These are phyloP conservation scores for Prunella fulvescens DNA, from an alignment of 2,113 vertebrate genomes.

Conservation along the genomic window DNA sequence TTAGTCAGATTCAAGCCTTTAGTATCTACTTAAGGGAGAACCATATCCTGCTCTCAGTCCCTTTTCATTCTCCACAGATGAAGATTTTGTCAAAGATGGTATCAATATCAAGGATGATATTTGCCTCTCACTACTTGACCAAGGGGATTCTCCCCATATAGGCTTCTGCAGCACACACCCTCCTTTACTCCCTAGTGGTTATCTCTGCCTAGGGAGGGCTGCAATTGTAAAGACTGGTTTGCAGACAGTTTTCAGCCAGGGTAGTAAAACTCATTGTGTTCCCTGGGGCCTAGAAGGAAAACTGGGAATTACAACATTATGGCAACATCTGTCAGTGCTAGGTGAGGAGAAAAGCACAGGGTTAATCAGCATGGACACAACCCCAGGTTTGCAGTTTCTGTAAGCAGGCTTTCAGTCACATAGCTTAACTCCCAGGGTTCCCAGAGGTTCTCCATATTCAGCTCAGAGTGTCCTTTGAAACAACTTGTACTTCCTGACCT, in stretches of 20 bases:
- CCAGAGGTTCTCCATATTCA: background rate
- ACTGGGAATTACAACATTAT: accelerated
- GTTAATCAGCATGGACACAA: background rate
- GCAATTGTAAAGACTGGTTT: background rate
- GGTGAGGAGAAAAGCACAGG: background rate
- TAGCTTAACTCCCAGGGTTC: background rate
- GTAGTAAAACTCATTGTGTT: background rate
- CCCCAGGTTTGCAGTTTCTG: background rate
- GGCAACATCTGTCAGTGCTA: background rate
- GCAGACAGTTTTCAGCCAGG: background rate
- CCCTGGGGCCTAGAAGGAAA: background rate
- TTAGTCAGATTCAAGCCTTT: background rate
- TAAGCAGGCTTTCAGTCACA: background rate
- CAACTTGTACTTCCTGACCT: background rate
- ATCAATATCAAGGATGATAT: background rate
- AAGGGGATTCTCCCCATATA: background rate
- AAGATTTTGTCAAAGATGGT: background rate
- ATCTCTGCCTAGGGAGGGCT: background rate
- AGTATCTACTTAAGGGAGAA: background rate
- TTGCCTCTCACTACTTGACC: background rate
- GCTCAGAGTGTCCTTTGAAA: background rate
- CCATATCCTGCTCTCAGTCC: background rate
- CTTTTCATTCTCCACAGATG: background rate
- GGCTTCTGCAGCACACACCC: background rate
- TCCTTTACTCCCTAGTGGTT: background rate